These are phyloP conservation scores for Agrypnia vestita DNA, from an alignment of 1,140 invertebrate species.

Conservation along the genomic window DNA sequence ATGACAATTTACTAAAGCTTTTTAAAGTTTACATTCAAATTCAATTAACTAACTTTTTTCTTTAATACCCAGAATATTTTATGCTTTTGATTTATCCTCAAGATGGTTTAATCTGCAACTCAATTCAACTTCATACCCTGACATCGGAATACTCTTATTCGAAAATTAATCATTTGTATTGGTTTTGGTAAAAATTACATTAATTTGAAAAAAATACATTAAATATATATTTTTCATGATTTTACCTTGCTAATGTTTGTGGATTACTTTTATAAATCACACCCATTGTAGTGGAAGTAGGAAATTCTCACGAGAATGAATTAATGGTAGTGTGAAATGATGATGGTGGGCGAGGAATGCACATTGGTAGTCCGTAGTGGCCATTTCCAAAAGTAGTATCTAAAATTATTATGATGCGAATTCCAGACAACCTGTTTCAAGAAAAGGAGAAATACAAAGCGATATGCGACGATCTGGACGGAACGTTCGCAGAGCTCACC, in stretches of 20 bases:
- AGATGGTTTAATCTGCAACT: background rate
- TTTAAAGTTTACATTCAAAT: conserved; percentile 11
- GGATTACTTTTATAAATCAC: too few species aligned
- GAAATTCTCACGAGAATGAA: too few species aligned
- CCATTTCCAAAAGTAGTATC: background rate
- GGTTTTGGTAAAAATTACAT: background rate
- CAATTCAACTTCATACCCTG: too few species aligned
- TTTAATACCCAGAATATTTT: background rate
- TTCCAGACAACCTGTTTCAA: conserved; percentile 92
- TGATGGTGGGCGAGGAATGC: too few species aligned
- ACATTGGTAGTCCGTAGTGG: background rate
- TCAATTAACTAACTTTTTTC: background rate
- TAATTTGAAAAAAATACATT: background rate
- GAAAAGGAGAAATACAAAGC: conserved; percentile 97
- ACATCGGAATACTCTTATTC: background rate
- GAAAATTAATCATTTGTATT: background rate
- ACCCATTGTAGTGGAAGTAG: too few species aligned
- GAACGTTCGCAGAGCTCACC: conserved; percentile 92
- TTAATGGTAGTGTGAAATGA: too few species aligned
- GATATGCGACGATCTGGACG: conserved; percentile 98
- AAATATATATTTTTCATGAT: background rate
- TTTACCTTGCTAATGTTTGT: background rate
- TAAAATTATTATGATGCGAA: conserved; percentile 58
- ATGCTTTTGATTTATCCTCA: background rate
- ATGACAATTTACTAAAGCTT: conserved; percentile 29